Conservation (phyloP, 2,797 vertebrate species). For the Lutjanus argentimaculatus region DNA sequence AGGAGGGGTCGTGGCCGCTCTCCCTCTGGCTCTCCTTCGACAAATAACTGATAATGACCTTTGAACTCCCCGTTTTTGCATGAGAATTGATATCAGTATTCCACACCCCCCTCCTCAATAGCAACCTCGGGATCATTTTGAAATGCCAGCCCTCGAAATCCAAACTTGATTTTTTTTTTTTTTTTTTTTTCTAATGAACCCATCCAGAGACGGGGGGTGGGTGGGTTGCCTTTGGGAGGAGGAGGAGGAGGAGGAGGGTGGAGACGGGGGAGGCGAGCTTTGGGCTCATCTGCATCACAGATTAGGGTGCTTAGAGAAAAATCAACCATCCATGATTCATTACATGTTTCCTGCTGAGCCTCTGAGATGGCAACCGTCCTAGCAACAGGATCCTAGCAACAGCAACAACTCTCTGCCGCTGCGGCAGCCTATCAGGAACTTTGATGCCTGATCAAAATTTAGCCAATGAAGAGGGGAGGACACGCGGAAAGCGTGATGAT, state of each 20-base stretch:
- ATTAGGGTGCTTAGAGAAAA: slow-evolving; percentile 91
- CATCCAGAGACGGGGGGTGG: slow-evolving; percentile 78
- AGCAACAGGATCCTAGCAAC: slow-evolving; percentile 97
- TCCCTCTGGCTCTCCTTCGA: slow-evolving; percentile 87
- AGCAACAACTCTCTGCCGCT: slow-evolving; percentile 77
- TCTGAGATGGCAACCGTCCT: slow-evolving; percentile 88
- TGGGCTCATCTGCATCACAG: slow-evolving; percentile 95
- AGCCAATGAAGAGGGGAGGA: slow-evolving; percentile 82
- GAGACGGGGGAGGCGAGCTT: slow-evolving; percentile 63
- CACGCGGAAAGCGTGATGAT: slow-evolving; percentile 54
- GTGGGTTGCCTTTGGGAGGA: slow-evolving; percentile 45
- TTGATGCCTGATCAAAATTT: slow-evolving; percentile 78
- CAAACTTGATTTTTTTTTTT: slow-evolving; percentile 79
- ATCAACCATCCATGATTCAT: slow-evolving; percentile 97
- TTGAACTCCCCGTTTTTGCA: slow-evolving; percentile 85
- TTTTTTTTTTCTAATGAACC: slow-evolving; percentile 86
- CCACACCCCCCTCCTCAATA: slow-evolving; percentile 62
- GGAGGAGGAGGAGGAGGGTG: slow-evolving; percentile 57
- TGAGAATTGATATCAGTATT: slow-evolving; percentile 88
- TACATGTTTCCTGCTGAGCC: slow-evolving; percentile 90
- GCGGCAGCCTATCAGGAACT: slow-evolving; percentile 85
- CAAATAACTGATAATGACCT: slow-evolving; percentile 91
- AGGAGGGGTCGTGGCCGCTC: slow-evolving; percentile 77
- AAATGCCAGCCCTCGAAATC: slow-evolving; percentile 86
- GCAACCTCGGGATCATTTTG: slow-evolving; percentile 71